Conservation (phyloP, 1,140 invertebrate genomes). For the Parapsyche elsis region DNA sequence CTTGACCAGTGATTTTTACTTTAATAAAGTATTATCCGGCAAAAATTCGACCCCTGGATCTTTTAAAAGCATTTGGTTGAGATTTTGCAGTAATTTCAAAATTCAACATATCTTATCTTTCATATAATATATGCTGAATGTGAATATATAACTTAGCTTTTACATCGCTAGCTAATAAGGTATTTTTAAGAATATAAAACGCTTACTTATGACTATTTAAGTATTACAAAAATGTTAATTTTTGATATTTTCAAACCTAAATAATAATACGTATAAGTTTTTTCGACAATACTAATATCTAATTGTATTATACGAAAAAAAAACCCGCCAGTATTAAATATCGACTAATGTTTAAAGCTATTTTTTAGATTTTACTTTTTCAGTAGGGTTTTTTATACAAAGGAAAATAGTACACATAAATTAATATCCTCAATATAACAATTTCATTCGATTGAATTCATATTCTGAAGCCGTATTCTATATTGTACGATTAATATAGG, state of each 20-base stretch:
- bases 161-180: background rate
- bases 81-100: too few species aligned
- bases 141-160: background rate
- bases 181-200: background rate
- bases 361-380: too few species aligned
- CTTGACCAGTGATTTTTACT: too few species aligned
- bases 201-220: background rate
- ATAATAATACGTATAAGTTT: background rate
- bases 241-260: background rate
- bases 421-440: too few species aligned
- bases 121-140: background rate
- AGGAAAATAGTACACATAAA: too few species aligned
- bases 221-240: background rate
- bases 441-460: background rate
- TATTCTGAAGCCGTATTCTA: background rate
- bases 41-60: too few species aligned
- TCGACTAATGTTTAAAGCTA: background rate
- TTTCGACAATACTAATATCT: background rate
- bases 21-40: too few species aligned
- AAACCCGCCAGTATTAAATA: background rate
- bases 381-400: too few species aligned
- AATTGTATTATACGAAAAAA: background rate
- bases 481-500: background rate
- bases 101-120: background rate
- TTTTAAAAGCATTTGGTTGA: too few species aligned